phyloP scores from a whole-genome alignment of 2,797 vertebrate species.

The Craterocephalus amniculus region DNA sequence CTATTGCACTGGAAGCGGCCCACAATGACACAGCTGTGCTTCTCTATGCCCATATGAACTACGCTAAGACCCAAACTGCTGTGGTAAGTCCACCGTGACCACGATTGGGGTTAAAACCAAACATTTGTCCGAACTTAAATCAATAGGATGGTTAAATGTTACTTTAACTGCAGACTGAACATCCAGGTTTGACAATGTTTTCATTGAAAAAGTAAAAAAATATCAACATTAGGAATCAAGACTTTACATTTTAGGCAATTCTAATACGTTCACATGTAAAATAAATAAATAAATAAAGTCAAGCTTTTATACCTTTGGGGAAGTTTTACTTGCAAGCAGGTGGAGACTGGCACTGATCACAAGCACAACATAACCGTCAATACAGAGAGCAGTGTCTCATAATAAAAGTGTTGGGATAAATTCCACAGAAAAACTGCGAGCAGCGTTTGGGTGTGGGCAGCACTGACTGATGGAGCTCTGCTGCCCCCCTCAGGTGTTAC shows the following conservation, averaged over 20 bases:
- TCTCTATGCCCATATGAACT: constrained; percentile 87
- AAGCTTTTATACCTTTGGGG: neutral
- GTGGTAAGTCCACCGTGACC: constrained; percentile 57
- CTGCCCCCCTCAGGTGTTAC: constrained; percentile 64
- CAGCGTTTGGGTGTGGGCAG: constrained; percentile 56
- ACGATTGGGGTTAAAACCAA: neutral
- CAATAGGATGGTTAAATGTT: neutral
- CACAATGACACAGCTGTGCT: constrained; percentile 89
- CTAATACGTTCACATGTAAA: neutral
- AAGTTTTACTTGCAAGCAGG: neutral
- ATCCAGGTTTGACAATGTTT: neutral
- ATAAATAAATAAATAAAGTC: too few relatives aligned
- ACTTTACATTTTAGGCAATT: neutral
- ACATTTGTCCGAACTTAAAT: neutral
- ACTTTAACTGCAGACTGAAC: too few relatives aligned
- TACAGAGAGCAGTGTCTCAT: constrained; percentile 34
- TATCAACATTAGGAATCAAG: neutral
- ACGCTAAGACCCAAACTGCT: constrained; percentile 77
- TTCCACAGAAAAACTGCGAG: constrained; percentile 9
- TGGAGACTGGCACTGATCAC: constrained; percentile 21
- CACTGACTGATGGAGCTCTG: constrained; percentile 31
- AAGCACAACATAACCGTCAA: constrained; percentile 15
- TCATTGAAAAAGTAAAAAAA: neutral
- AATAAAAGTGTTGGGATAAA: constrained; percentile 38
- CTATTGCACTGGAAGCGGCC: constrained; percentile 85